These are phyloP conservation scores for Athalia circularis DNA, from an alignment of 2,888 invertebrate species.

Conservation along the genomic window DNA sequence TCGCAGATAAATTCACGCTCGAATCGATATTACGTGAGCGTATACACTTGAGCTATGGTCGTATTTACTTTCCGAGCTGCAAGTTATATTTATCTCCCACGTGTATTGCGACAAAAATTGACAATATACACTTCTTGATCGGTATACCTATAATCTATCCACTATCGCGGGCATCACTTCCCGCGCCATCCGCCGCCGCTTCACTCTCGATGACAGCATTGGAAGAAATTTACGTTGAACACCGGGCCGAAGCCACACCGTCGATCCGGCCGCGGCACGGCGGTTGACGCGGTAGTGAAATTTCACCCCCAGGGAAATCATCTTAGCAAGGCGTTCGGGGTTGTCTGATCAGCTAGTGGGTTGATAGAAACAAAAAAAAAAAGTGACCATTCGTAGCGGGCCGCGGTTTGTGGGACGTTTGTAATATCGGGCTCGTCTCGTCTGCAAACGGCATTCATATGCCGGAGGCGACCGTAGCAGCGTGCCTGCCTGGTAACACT, in stretches of 20 bases:
- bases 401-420: constrained; percentile 29
- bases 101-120: constrained; percentile 6
- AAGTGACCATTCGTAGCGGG: constrained; percentile 42
- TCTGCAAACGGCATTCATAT: constrained; percentile 69
- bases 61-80: not conserved
- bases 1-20: not conserved
- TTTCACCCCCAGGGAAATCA: constrained; percentile 44
- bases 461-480: constrained; percentile 66
- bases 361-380: constrained; percentile 20
- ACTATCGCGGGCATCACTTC: constrained; percentile 4
- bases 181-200: not conserved
- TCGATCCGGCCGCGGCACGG: constrained; percentile 26
- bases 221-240: constrained; percentile 31
- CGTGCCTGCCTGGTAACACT: constrained; percentile 68
- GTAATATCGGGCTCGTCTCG: constrained; percentile 45
- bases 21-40: not conserved
- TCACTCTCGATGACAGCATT: constrained; percentile 38
- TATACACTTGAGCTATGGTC: constrained; percentile 5
- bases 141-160: not conserved
- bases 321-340: constrained; percentile 42
- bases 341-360: constrained; percentile 39
- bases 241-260: constrained; percentile 1
- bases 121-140: not conserved
- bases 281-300: constrained; percentile 42
- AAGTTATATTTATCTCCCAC: constrained; percentile 1